phyloP scores from a whole-genome alignment of 2,888 invertebrate species.

The Drosophila helvetica region DNA sequence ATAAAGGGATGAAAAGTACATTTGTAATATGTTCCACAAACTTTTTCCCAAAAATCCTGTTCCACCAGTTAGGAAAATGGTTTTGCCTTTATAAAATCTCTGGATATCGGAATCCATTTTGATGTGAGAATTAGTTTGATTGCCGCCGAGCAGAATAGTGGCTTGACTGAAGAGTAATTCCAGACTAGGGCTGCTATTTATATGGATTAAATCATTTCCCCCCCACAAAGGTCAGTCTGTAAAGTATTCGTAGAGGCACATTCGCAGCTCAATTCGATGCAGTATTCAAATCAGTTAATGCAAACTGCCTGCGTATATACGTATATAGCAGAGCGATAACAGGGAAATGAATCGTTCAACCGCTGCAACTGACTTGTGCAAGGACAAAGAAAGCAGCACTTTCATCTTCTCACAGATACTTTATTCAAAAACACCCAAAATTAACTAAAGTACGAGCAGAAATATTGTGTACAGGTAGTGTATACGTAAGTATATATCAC shows the following conservation, averaged over 20 bases:
- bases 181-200: conserved; percentile 17
- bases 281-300: background rate
- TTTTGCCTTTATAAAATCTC: conserved; percentile 86
- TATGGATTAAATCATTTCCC: background rate
- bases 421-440: background rate
- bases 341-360: background rate
- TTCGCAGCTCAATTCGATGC: background rate
- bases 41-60: conserved; percentile 85
- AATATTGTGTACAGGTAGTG: too few species aligned
- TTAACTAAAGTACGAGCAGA: background rate
- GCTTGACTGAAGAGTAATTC: conserved; percentile 12
- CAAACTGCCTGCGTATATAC: too few species aligned
- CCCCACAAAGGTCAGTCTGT: conserved; percentile 13
- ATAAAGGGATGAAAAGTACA: background rate
- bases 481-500: background rate
- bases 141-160: background rate
- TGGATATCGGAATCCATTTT: conserved; percentile 83
- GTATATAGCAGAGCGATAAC: background rate
- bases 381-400: background rate
- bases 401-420: background rate
- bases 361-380: background rate
- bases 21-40: conserved; percentile 33
- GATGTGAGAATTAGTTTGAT: background rate
- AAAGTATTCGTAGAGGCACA: background rate
- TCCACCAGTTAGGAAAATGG: conserved; percentile 86